Evolutionary conservation across 2,888 invertebrate species (phyloP), one percentile per base, ranked within the genome.

Genomic region (Baronia brevicornis): DNA sequence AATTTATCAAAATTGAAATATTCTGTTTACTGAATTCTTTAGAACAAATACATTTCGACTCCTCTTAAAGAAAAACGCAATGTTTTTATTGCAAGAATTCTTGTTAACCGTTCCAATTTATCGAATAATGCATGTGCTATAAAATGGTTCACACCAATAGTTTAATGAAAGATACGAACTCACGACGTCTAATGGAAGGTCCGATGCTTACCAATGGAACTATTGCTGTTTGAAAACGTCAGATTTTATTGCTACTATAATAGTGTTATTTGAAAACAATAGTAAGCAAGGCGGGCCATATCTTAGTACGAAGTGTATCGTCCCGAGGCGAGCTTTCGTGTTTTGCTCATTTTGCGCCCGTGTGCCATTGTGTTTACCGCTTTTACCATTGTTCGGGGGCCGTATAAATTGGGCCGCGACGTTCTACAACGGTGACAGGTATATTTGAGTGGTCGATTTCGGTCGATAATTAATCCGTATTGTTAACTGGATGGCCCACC

Each of bases 401-500:
- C 68, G 67, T 79, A 84, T 84, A 84, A 84, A 82, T 84, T 78
- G 77, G 73, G 51, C 60, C 61, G 63, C 71, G 68, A 68, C 75
- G 68, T 69, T 66, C 64, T 68, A 62, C 73, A 68, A 51, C 64
- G 61, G 64, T 77, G 84, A 82, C 84, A 84, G 84, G 80, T 82
- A 82, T 82, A 82, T 84, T 82, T 80, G 80, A 82, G 68, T 79
- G 69, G 70, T 67, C 79, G 77, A 72, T 75, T 82, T 80, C 63
- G 63, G 64, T 63, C 75, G 78, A 80, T 84, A 84, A 84, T 84
- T 82, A 84, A 80, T 84, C 84, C 71, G 74, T 77, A 75, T 78
- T 82, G 80, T 79, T 70, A 71, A 73, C 67, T 64, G 73, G 59
- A 64, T 60, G 60, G 71, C 73, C 62, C 80, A 80, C 82, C 84